Conservation (phyloP, 2,888 invertebrate species). For the Dryomyza anilis region DNA sequence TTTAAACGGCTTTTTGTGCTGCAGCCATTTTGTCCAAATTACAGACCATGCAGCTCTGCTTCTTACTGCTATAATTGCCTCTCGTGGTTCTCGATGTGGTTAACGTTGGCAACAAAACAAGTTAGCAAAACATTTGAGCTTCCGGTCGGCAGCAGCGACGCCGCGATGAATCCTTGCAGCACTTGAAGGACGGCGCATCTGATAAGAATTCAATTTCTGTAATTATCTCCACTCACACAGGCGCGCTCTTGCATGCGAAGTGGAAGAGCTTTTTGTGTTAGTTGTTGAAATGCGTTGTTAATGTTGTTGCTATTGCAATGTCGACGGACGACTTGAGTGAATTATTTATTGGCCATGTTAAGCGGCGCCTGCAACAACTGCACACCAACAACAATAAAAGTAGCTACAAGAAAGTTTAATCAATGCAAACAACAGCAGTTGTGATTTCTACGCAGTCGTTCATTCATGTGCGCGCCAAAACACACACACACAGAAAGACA, state of each 20-base stretch:
- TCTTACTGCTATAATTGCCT: no score
- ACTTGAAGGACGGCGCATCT: slow-evolving; percentile 14
- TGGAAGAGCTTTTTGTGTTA: neutral
- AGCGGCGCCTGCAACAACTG: neutral
- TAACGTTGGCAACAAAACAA: no score
- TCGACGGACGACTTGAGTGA: neutral
- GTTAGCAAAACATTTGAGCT: no score
- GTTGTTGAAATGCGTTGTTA: neutral
- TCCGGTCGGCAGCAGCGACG: no score
- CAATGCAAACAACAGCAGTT: neutral
- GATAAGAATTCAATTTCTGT: slow-evolving; percentile 26
- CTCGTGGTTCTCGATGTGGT: no score
- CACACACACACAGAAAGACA: slow-evolving; percentile 5
- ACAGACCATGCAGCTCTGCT: no score
- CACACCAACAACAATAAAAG: neutral
- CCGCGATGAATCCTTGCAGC: neutral
- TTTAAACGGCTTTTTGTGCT: no score
- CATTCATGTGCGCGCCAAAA: neutral
- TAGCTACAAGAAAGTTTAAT: neutral
- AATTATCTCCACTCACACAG: slow-evolving; percentile 8
- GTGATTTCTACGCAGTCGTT: slow-evolving; percentile 3
- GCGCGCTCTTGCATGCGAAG: neutral
- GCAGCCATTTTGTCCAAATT: no score
- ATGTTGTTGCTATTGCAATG: neutral
- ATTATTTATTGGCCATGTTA: slow-evolving; percentile 8